These are phyloP conservation scores for Cerastis rubricosa DNA, from an alignment of 2,888 invertebrate genomes.

Conservation along the genomic window DNA sequence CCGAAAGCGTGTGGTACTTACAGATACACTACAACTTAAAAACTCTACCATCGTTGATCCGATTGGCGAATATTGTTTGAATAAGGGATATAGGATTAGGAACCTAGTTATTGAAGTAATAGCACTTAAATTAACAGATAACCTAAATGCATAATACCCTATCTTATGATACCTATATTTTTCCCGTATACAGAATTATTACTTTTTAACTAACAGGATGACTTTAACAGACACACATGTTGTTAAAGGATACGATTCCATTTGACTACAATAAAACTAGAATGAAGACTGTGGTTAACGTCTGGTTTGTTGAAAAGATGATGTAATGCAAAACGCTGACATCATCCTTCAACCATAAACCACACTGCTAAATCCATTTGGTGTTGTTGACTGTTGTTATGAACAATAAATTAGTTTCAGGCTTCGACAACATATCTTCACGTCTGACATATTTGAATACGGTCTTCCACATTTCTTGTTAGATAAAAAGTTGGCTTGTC, in stretches of 20 bases:
- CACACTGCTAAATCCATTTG: conserved; percentile 77
- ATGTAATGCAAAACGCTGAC: conserved; percentile 76
- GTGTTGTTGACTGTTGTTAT: conserved; percentile 35
- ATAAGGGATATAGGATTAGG: not conserved
- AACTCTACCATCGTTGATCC: not conserved
- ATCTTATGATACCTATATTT: too few relatives aligned
- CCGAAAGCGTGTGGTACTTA: not conserved
- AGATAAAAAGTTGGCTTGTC: not conserved
- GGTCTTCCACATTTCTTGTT: not conserved
- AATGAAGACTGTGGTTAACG: conserved; percentile 45
- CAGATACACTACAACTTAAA: not conserved
- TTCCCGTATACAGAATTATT: not conserved
- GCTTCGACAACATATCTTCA: conserved; percentile 9
- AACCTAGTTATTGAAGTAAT: not conserved
- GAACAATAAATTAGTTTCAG: conserved; percentile 25
- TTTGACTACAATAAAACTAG: conserved; percentile 52
- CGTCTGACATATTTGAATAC: not conserved
- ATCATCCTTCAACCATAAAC: conserved; percentile 73
- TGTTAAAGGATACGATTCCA: conserved; percentile 45
- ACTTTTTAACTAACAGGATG: conserved; percentile 26
- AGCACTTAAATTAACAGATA: not conserved
- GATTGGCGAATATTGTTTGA: not conserved
- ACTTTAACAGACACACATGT: conserved; percentile 56
- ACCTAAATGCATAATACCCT: not conserved
- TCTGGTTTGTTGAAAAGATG: conserved; percentile 67